phyloP scores from a whole-genome alignment of 2,888 invertebrate genomes.

The Agonopterix subpropinquella region DNA sequence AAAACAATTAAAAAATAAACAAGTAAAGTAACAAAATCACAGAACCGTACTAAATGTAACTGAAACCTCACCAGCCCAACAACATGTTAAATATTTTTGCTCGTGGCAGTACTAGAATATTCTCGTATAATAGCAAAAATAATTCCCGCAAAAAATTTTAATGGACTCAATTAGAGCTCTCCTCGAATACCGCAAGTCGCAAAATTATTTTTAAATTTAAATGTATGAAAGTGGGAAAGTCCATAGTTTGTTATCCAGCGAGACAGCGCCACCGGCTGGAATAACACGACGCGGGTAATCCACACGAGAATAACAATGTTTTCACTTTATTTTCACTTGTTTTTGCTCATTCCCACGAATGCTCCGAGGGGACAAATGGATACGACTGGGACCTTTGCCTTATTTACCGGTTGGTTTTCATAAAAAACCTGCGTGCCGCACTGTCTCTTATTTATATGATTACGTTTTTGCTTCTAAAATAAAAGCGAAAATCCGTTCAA shows the following conservation, averaged over 20 bases:
- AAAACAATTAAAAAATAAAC: no score
- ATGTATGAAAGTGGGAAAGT: slow-evolving; percentile 32
- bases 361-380: slow-evolving; percentile 49
- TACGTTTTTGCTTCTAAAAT: neutral
- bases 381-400: slow-evolving; percentile 48
- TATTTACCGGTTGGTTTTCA: slow-evolving; percentile 46
- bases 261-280: slow-evolving; percentile 35
- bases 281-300: slow-evolving; percentile 52
- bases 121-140: slow-evolving; percentile 2
- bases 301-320: slow-evolving; percentile 65
- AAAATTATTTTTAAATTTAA: slow-evolving; percentile 44
- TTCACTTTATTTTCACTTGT: slow-evolving; percentile 65
- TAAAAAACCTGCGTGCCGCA: slow-evolving; percentile 27
- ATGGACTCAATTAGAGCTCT: slow-evolving; percentile 41
- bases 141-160: slow-evolving; percentile 28
- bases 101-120: no score
- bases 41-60: no score
- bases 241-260: slow-evolving; percentile 41
- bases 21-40: no score
- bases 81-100: neutral
- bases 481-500: neutral
- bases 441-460: slow-evolving; percentile 4
- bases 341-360: slow-evolving; percentile 58
- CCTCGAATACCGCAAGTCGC: slow-evolving; percentile 24
- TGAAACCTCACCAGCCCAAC: neutral